A percentile compares a stretch with the other conserved stretches of the same genome.
These are phyloP conservation scores for Ommatoiulus sabulosus DNA, from an alignment of 2,888 invertebrate species.

Conservation along the genomic window DNA sequence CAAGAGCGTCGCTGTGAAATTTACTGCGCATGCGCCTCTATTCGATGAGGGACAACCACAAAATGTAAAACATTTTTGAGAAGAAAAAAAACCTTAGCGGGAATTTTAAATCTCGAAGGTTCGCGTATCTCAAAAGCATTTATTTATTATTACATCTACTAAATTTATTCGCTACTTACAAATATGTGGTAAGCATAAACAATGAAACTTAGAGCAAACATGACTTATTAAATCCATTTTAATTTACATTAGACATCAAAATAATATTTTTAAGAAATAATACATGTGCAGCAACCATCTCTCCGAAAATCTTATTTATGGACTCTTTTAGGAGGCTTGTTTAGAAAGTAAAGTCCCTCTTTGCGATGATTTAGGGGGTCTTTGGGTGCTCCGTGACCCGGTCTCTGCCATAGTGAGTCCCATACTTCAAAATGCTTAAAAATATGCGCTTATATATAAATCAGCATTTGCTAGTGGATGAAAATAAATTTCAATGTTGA, in stretches of 20 bases:
- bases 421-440: slow-evolving; percentile 79
- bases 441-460: too few relatives aligned
- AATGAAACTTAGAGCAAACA: too few relatives aligned
- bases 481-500: not conserved
- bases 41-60: not conserved
- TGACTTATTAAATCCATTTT: too few relatives aligned
- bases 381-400: slow-evolving; percentile 77
- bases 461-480: too few relatives aligned
- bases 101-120: not conserved
- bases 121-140: not conserved
- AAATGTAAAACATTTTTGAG: not conserved
- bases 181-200: too few relatives aligned
- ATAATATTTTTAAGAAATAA: too few relatives aligned
- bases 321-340: slow-evolving; percentile 42
- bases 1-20: not conserved
- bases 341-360: slow-evolving; percentile 49
- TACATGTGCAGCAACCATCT: too few relatives aligned
- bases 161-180: too few relatives aligned
- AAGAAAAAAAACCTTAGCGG: not conserved
- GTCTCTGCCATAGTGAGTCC: slow-evolving; percentile 83
- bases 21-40: not conserved
- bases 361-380: slow-evolving; percentile 59
- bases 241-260: too few relatives aligned
- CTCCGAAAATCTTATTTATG: too few relatives aligned
- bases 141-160: too few relatives aligned